Percentiles rank a stretch among this genome's conserved stretches.
phyloP scores from a whole-genome alignment of 2,113 vertebrate genomes.

The Paradisaea rubra region DNA sequence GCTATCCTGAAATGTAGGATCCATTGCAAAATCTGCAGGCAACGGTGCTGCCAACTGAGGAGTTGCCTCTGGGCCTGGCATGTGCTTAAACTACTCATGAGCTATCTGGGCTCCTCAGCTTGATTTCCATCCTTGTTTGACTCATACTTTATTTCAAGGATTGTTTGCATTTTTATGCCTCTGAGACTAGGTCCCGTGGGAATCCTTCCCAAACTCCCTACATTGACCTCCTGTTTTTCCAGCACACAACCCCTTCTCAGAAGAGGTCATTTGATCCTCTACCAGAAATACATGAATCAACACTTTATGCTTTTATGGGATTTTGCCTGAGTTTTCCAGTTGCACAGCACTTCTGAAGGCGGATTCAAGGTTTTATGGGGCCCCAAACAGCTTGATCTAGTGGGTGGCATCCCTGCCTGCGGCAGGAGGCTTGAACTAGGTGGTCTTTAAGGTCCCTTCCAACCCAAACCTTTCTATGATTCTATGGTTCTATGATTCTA shows the following conservation, averaged over 20 bases:
- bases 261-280: conserved; percentile 14
- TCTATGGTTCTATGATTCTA: background rate
- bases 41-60: background rate
- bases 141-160: conserved; percentile 45
- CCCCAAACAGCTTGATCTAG: background rate
- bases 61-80: conserved; percentile 55
- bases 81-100: conserved; percentile 25
- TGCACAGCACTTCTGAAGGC: background rate
- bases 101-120: conserved; percentile 20
- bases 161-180: conserved; percentile 62
- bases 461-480: background rate
- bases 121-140: conserved; percentile 57
- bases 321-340: background rate
- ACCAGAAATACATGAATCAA: background rate
- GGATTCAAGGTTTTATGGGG: background rate
- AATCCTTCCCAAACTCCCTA: conserved; percentile 17
- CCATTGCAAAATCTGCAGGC: conserved; percentile 48
- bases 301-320: background rate
- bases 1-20: background rate
- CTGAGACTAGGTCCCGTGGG: conserved; percentile 53
- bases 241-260: background rate
- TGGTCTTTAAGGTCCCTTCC: background rate
- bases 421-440: background rate
- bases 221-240: conserved; percentile 15
- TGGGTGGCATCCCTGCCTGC: background rate